These are phyloP conservation scores for Poecilus cupreus DNA, from an alignment of 2,888 invertebrate genomes.

Conservation along the genomic window DNA sequence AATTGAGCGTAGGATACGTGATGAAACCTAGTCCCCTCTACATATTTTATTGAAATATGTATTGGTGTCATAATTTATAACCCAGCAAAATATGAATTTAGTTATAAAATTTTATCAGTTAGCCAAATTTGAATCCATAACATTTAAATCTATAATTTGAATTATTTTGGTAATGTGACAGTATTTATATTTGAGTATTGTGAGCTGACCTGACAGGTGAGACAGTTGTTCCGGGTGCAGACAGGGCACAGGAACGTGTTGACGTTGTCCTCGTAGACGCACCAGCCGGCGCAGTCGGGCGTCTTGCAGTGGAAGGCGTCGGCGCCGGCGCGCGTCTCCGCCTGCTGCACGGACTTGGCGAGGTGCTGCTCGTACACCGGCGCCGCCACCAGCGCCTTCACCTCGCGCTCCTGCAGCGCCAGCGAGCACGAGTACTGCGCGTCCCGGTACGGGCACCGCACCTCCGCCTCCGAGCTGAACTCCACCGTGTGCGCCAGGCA, in stretches of 20 bases:
- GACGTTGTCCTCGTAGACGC: constrained; percentile 90
- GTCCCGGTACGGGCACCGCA: constrained; percentile 88
- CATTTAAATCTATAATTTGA: too few species aligned
- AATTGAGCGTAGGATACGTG: too few species aligned
- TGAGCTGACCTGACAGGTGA: constrained; percentile 87
- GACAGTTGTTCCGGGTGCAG: constrained; percentile 86
- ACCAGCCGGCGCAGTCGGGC: constrained; percentile 92
- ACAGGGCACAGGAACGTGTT: constrained; percentile 90
- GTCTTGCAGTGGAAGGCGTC: constrained; percentile 93
- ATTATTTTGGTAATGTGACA: too few species aligned
- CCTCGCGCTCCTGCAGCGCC: constrained; percentile 88
- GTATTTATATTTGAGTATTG: too few species aligned
- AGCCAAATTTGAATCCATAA: too few species aligned
- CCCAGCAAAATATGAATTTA: too few species aligned
- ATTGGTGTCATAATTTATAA: too few species aligned
- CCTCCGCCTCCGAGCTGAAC: constrained; percentile 85
- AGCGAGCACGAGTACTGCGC: constrained; percentile 84
- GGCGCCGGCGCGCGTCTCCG: constrained; percentile 84
- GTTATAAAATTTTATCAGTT: too few species aligned
- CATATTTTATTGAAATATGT: too few species aligned
- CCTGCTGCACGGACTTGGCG: constrained; percentile 85
- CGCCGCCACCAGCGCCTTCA: constrained; percentile 83
- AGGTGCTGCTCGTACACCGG: constrained; percentile 87
- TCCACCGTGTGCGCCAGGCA: constrained; percentile 84
- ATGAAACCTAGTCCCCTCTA: too few species aligned